phyloP scores from a whole-genome alignment of 2,797 vertebrate genomes.

The Hozukius guyotensis region DNA sequence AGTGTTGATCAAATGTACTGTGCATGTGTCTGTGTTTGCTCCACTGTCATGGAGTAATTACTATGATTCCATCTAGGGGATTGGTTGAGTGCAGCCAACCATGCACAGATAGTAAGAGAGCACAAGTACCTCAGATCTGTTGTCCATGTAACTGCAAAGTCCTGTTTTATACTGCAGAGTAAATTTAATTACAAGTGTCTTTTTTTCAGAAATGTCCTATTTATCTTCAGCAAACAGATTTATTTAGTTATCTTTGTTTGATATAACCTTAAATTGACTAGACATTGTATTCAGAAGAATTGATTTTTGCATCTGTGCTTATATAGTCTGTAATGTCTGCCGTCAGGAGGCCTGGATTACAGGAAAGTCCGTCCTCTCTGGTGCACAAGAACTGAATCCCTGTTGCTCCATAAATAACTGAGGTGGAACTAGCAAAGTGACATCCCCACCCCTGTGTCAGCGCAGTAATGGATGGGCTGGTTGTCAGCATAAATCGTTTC shows the following conservation, averaged over 20 bases:
- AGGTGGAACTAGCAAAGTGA: conserved; percentile 58
- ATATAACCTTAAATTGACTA: neutral
- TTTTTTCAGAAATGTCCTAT: neutral
- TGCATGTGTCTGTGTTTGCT: conserved; percentile 2
- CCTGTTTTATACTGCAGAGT: neutral
- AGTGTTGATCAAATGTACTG: neutral
- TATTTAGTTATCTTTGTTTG: neutral
- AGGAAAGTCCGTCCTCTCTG: conserved; percentile 7
- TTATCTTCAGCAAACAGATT: neutral
- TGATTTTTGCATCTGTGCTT: neutral
- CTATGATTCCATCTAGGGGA: conserved; percentile 43
- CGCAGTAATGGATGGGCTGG: conserved; percentile 57
- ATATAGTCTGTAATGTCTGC: neutral
- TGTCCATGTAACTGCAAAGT: neutral
- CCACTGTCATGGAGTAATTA: conserved; percentile 45
- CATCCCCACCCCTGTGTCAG: conserved; percentile 48
- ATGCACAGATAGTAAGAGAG: conserved; percentile 24
- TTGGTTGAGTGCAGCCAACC: conserved; percentile 32
- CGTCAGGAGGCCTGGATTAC: neutral
- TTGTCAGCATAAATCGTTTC: conserved; percentile 72
- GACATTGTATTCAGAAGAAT: neutral
- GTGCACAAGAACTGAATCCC: conserved; percentile 29
- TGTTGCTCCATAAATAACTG: conserved; percentile 56
- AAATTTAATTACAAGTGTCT: neutral
- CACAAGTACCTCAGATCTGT: neutral